Evolutionary conservation across 2,888 invertebrate genomes (phyloP).

Genomic region (Drepanosiphum platanoidis): DNA sequence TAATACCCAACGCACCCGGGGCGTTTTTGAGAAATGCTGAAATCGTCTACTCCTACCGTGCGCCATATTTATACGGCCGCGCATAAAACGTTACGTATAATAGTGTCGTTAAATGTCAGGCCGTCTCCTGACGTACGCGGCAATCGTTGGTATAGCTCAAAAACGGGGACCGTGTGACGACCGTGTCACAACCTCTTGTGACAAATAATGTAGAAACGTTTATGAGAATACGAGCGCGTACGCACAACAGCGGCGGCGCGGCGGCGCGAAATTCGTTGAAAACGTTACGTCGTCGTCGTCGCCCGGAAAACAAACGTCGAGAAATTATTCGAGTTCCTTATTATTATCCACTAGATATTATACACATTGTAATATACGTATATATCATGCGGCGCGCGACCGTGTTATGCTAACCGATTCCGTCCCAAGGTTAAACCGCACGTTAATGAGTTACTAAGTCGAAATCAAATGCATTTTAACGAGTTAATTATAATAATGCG

Average conservation of each 20-base stretch:
- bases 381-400: not conserved
- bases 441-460: constrained; percentile 44
- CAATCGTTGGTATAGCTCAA: too few species aligned
- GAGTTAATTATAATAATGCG: constrained; percentile 9
- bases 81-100: too few species aligned
- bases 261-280: not conserved
- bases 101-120: too few species aligned
- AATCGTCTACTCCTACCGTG: too few species aligned
- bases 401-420: constrained; percentile 43
- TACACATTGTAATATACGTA: not conserved
- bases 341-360: too few species aligned
- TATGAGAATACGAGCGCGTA: not conserved
- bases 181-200: too few species aligned
- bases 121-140: too few species aligned
- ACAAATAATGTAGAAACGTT: too few species aligned
- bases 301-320: constrained; percentile 30
- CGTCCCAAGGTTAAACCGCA: constrained; percentile 42
- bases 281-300: not conserved
- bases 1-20: too few species aligned
- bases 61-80: too few species aligned
- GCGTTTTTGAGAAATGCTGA: too few species aligned
- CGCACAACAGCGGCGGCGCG: not conserved
- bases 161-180: too few species aligned
- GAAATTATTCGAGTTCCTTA: constrained; percentile 1
- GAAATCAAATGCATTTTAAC: constrained; percentile 51